A percentile compares a stretch with the other conserved stretches of the same genome.
These are phyloP conservation scores for Gambusia yucatana DNA, from an alignment of 2,797 vertebrate genomes.

Conservation along the genomic window DNA sequence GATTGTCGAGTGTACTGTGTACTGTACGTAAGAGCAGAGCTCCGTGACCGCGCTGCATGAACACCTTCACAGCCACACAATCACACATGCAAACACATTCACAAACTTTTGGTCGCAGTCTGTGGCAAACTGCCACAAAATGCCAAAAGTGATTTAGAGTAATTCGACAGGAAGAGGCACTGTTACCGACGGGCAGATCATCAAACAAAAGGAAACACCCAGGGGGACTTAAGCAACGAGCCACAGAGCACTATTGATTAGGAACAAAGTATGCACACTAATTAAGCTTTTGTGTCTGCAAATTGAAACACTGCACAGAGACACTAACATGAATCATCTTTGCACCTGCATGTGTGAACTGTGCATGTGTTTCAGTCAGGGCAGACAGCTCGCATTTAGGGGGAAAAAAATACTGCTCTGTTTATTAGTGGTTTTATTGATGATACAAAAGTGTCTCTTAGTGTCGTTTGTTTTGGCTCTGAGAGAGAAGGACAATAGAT, in stretches of 20 bases:
- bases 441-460: slow-evolving; percentile 29
- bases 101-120: slow-evolving; percentile 22
- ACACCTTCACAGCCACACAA: slow-evolving; percentile 13
- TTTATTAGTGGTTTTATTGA: slow-evolving; percentile 59
- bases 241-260: slow-evolving; percentile 69
- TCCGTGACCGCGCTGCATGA: slow-evolving; percentile 52
- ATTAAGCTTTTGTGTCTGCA: slow-evolving; percentile 61
- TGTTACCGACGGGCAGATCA: slow-evolving; percentile 64
- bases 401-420: slow-evolving; percentile 43
- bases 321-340: slow-evolving; percentile 45
- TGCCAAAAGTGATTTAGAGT: slow-evolving; percentile 67
- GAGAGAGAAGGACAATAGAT: slow-evolving; percentile 19
- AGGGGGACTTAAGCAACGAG: slow-evolving; percentile 50
- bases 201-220: slow-evolving; percentile 66
- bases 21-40: slow-evolving; percentile 43
- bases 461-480: slow-evolving; percentile 51
- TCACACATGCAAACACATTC: slow-evolving; percentile 5
- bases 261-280: slow-evolving; percentile 55
- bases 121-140: slow-evolving; percentile 39
- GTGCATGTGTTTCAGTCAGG: slow-evolving; percentile 4
- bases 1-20: slow-evolving; percentile 52
- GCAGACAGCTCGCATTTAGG: slow-evolving; percentile 41
- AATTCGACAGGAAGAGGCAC: slow-evolving; percentile 66
- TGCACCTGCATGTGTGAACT: not conserved
- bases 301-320: slow-evolving; percentile 56